A percentile compares a stretch with the other conserved stretches of the same genome.
phyloP scores from a whole-genome alignment of 1,140 invertebrate genomes.

The Drosophila setifemur region DNA sequence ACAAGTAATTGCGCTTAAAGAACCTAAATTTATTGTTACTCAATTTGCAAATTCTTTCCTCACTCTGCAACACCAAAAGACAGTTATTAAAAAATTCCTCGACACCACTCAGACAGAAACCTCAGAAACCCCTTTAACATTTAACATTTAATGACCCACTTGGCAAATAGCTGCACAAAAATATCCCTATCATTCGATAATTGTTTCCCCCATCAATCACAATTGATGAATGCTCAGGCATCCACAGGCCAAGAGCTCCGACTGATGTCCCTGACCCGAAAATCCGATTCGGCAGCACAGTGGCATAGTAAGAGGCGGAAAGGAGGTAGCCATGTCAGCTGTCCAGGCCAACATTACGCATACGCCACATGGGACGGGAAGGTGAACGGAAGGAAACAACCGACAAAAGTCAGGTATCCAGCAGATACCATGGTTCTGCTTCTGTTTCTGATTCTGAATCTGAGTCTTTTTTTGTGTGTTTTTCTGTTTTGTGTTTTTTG shows the following conservation, averaged over 20 bases:
- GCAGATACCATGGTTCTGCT: conserved; percentile 9
- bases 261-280: conserved; percentile 21
- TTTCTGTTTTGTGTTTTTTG: no score
- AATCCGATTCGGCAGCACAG: conserved; percentile 5
- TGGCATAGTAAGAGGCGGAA: conserved; percentile 19
- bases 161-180: conserved; percentile 25
- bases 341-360: conserved; percentile 60
- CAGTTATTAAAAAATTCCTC: neutral
- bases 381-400: conserved; percentile 1
- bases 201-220: conserved; percentile 37
- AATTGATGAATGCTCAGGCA: conserved; percentile 21
- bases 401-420: conserved; percentile 30
- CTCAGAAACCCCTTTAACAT: neutral
- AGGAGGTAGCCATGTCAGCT: conserved; percentile 37
- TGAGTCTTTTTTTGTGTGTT: no score
- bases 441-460: conserved; percentile 26
- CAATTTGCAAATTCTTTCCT: no score
- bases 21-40: no score
- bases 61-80: no score
- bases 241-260: neutral
- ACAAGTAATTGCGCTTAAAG: no score
- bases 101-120: neutral
- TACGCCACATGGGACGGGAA: conserved; percentile 57
- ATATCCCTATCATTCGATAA: conserved; percentile 17
- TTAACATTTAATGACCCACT: conserved; percentile 8